These are phyloP conservation scores for Dione juno DNA, from an alignment of 2,888 invertebrate genomes.

Conservation along the genomic window DNA sequence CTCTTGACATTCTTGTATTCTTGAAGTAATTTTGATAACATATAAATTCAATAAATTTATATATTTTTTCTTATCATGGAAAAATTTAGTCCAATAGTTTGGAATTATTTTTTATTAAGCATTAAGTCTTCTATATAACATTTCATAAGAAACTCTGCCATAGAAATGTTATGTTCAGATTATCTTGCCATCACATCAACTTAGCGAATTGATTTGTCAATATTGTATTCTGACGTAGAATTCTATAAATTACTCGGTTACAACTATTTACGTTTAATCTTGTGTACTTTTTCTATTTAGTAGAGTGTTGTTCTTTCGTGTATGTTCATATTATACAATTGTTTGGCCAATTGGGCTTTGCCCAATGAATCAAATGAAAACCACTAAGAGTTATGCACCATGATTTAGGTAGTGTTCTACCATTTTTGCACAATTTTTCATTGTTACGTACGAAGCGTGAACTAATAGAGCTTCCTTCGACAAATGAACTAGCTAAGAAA, in stretches of 20 bases:
- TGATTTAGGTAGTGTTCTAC: no score
- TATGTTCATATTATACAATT: background rate
- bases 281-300: background rate
- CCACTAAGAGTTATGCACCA: no score
- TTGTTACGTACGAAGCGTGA: no score
- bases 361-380: no score
- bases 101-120: no score
- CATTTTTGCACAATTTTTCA: no score
- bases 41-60: background rate
- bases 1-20: no score
- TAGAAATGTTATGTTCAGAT: background rate
- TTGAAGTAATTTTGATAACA: no score
- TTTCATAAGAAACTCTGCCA: background rate
- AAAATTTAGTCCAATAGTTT: background rate
- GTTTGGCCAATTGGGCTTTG: no score
- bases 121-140: no score
- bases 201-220: slow-evolving; percentile 16
- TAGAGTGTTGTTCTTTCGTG: background rate
- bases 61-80: background rate
- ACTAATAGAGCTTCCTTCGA: no score
- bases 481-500: no score
- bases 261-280: background rate
- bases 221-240: slow-evolving; percentile 7
- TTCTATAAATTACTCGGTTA: slow-evolving; percentile 21
- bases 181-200: slow-evolving; percentile 19